Evolutionary conservation across 2,797 vertebrate species (phyloP).

Genomic region (Prunella strophiata): DNA sequence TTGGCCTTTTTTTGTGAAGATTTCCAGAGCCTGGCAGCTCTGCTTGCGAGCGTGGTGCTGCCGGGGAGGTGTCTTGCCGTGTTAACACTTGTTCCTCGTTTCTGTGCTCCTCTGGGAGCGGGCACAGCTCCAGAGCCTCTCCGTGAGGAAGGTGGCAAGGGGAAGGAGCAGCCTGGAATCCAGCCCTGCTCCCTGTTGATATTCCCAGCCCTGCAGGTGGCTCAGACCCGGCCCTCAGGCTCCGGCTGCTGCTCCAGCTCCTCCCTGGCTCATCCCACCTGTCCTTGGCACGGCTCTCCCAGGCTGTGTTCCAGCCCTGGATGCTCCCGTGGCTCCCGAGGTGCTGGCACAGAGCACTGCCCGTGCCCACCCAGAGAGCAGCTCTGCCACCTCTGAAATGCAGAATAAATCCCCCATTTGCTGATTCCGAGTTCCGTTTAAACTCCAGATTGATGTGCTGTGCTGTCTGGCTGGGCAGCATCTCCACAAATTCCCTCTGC

Average conservation of each 20-base stretch:
- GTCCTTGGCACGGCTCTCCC: not conserved
- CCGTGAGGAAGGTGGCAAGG: accelerated
- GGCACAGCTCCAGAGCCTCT: not conserved
- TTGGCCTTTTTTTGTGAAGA: not conserved
- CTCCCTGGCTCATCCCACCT: not conserved
- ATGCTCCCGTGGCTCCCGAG: not conserved
- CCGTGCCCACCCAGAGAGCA: not conserved
- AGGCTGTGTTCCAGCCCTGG: not conserved
- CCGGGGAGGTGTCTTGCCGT: not conserved
- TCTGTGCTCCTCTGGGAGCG: not conserved
- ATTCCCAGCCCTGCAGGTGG: not conserved
- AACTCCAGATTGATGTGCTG: accelerated
- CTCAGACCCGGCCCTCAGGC: not conserved
- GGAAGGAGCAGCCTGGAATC: not conserved
- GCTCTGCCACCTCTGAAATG: not conserved
- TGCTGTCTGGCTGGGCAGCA: not conserved
- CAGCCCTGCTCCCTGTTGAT: not conserved
- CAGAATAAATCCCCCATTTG: accelerated
- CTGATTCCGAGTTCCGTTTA: accelerated
- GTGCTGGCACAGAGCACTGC: not conserved
- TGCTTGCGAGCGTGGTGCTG: not conserved
- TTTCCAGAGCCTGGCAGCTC: not conserved
- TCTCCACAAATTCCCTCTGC: not conserved
- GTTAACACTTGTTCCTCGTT: not conserved
- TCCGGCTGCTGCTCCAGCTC: accelerated